phyloP scores from a whole-genome alignment of 2,113 vertebrate genomes.

The Brevimyrus niger region DNA sequence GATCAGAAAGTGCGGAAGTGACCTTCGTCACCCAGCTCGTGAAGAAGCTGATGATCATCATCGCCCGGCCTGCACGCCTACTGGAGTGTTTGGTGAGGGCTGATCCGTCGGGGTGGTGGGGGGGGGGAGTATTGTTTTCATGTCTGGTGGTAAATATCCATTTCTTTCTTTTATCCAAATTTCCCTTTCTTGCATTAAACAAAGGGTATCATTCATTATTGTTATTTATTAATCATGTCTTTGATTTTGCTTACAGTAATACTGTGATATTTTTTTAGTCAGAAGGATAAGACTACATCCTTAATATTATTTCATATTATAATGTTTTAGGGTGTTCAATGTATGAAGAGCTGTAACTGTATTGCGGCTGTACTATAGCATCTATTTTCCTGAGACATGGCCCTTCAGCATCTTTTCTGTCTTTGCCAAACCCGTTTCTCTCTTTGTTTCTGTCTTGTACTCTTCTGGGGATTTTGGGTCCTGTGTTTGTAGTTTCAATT shows the following conservation, averaged over 20 bases:
- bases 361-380: not conserved
- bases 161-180: not conserved
- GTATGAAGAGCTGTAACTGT: not conserved
- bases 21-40: slow-evolving; percentile 90
- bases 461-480: not conserved
- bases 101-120: not conserved
- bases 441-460: not conserved
- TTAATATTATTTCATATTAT: not conserved
- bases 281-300: not conserved
- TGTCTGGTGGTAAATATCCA: not conserved
- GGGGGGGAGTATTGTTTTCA: not conserved
- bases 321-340: not conserved
- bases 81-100: slow-evolving; percentile 88
- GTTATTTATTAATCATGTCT: not conserved
- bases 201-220: not conserved
- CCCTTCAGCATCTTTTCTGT: not conserved
- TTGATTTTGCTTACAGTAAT: not conserved
- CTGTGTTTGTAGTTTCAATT: not conserved
- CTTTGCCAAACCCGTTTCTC: not conserved
- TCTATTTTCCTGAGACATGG: not conserved
- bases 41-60: slow-evolving; percentile 91
- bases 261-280: not conserved
- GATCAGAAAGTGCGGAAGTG: slow-evolving; percentile 88
- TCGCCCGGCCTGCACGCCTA: slow-evolving; percentile 86
- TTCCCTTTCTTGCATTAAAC: not conserved